These are phyloP conservation scores for Goniozus legneri DNA, from an alignment of 1,140 invertebrate species.

Conservation along the genomic window DNA sequence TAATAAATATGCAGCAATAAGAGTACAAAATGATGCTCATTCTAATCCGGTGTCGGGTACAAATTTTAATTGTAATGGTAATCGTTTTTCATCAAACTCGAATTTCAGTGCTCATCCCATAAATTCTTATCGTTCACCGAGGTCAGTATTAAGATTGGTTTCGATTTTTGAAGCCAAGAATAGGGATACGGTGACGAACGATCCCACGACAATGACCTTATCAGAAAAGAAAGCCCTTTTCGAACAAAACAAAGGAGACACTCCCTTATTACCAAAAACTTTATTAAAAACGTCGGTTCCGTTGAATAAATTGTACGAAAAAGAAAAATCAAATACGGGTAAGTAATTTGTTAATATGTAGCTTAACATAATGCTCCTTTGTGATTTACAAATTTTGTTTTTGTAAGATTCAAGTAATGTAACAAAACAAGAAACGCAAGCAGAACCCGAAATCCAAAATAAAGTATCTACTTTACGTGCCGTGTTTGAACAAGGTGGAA, in stretches of 20 bases:
- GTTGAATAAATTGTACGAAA: conserved; percentile 43
- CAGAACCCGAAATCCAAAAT: conserved; percentile 14
- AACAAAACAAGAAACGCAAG: neutral
- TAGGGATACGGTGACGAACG: conserved; percentile 56
- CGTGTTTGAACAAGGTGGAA: conserved; percentile 36
- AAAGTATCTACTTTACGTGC: conserved; percentile 29
- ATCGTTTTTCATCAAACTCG: too few species aligned
- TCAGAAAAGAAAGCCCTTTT: conserved; percentile 74
- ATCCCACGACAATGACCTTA: conserved; percentile 71
- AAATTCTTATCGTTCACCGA: conserved; percentile 37
- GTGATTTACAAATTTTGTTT: neutral
- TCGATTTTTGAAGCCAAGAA: conserved; percentile 62
- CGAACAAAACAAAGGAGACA: conserved; percentile 65
- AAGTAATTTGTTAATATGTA: neutral
- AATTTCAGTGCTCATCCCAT: conserved; percentile 41
- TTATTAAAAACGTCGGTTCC: conserved; percentile 66
- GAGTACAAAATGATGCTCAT: too few species aligned
- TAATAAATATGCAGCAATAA: neutral
- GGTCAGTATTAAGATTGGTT: conserved; percentile 59
- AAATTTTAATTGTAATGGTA: conserved; percentile 24
- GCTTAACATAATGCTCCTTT: neutral
- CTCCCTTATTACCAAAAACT: conserved; percentile 67
- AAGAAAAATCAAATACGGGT: conserved; percentile 22
- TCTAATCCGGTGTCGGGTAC: too few species aligned
- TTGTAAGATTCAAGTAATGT: neutral